phyloP scores from a whole-genome alignment of 2,797 vertebrate species.

The Arnoldichthys spilopterus region DNA sequence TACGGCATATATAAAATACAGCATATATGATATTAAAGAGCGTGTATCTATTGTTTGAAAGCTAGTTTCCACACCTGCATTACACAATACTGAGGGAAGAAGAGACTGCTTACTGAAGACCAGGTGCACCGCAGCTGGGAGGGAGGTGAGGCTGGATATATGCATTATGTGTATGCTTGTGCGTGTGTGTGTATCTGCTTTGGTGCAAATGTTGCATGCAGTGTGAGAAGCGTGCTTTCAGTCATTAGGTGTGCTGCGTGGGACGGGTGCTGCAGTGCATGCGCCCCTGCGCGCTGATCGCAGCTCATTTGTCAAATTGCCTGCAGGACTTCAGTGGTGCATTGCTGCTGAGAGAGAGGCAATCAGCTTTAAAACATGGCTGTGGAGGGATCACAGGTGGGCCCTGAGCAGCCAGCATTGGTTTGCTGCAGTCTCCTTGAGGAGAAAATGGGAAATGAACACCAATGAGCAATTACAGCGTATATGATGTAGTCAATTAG shows the following conservation, averaged over 20 bases:
- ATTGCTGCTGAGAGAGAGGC: conserved; percentile 78
- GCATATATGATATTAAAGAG: neutral
- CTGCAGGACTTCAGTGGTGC: conserved; percentile 83
- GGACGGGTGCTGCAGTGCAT: conserved; percentile 79
- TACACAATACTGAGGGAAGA: conserved; percentile 16
- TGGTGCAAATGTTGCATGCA: conserved; percentile 40
- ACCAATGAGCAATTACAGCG: conserved; percentile 11
- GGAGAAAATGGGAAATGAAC: conserved; percentile 30
- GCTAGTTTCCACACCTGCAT: conserved; percentile 26
- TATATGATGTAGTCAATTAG: neutral
- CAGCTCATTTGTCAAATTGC: conserved; percentile 82
- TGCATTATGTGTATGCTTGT: conserved; percentile 29
- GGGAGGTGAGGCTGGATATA: conserved; percentile 26
- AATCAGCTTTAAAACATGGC: conserved; percentile 73
- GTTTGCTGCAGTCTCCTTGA: conserved; percentile 45
- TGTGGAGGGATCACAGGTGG: conserved; percentile 71
- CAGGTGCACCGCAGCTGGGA: conserved; percentile 51
- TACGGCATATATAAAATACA: no score
- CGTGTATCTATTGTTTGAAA: neutral
- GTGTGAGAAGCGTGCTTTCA: conserved; percentile 3
- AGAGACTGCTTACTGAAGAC: conserved; percentile 30
- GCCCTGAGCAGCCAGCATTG: conserved; percentile 31
- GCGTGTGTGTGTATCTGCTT: neutral
- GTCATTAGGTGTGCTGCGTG: conserved; percentile 64
- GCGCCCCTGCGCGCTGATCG: conserved; percentile 71